Evolutionary conservation across 1,140 invertebrate genomes (phyloP), one percentile per base, ranked within the genome.

Genomic region (Drosophila takahashii): DNA sequence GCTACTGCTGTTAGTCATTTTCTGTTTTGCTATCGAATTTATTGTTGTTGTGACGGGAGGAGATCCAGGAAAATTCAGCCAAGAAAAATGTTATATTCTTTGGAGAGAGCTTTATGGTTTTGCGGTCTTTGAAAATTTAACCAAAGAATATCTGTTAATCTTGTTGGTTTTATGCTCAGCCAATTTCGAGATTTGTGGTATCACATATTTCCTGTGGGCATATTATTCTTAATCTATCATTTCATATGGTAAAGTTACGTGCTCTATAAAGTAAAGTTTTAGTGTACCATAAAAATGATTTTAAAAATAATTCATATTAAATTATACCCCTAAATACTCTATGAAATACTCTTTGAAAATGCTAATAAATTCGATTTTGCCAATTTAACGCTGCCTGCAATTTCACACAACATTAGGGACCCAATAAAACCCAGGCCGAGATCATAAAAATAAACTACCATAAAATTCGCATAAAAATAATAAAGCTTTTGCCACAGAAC

Each of bases 1-100:
- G 32, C 60, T 62, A 41, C 15, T 53, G 54, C 51, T 78, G 57
- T 65, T 78, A 78, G 75, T 78, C 76, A 71, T 77, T 77, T 77
- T 66, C 32, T 45, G 65, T 69, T 50, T 48, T 72, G 54, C 54
- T 72, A 36, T 65, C 34, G 32, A 57, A 41, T 73, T 72, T 65
- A 51, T 73, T 50, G 60, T 52, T 45, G 39, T 58, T 65, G 44
- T 18, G 44, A 45, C 65, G 6, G 56, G 7, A 9, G 9, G 29
- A 32, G 9, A 42, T 16, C 27, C 13, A 50, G 11, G n/a, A 22
- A 58, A 61, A 26, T 37, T 7, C 1, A 11, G 13, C 39, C 36
- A n/a, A 11, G 18, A 50, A 66, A 32, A 29, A 16, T 4, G 13
- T 29, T 34, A 18, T 39, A 26, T 41, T 62, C 59, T n/a, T 29